Percentiles rank a stretch among this genome's conserved stretches.
phyloP scores from a whole-genome alignment of 2,888 invertebrate species.

The Dasypogon diadema region DNA sequence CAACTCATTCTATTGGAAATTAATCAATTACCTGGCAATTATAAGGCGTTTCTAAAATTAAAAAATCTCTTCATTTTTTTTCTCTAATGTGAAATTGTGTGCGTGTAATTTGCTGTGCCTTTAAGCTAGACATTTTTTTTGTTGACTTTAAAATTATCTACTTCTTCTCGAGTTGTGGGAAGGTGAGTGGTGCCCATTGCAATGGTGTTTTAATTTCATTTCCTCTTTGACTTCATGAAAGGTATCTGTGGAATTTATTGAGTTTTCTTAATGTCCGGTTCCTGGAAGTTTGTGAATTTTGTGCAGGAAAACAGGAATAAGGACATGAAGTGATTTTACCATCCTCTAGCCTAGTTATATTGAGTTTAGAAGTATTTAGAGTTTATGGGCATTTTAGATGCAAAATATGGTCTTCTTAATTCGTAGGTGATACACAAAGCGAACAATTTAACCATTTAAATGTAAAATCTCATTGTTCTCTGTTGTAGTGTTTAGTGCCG shows the following conservation, averaged over 20 bases:
- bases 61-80: conserved; percentile 18
- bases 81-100: not conserved
- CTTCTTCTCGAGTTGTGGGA: no score
- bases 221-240: not conserved
- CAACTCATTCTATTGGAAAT: not conserved
- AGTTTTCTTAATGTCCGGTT: not conserved
- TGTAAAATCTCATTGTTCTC: no score
- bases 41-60: conserved; percentile 6
- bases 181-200: no score
- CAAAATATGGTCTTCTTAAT: no score
- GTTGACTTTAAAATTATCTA: not conserved
- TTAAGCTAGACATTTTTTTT: not conserved
- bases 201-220: not conserved
- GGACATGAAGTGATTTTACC: not conserved
- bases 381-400: no score
- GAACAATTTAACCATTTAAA: no score
- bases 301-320: not conserved
- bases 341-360: not conserved
- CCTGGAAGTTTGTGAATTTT: not conserved
- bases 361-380: no score
- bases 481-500: no score
- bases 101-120: conserved; percentile 5
- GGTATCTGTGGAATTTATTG: not conserved
- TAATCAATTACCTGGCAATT: conserved; percentile 1
- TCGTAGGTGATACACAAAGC: no score